Evolutionary conservation across 2,797 vertebrate species (phyloP), one percentile per base, ranked within the genome.

Genomic region (Poecilia picta): DNA sequence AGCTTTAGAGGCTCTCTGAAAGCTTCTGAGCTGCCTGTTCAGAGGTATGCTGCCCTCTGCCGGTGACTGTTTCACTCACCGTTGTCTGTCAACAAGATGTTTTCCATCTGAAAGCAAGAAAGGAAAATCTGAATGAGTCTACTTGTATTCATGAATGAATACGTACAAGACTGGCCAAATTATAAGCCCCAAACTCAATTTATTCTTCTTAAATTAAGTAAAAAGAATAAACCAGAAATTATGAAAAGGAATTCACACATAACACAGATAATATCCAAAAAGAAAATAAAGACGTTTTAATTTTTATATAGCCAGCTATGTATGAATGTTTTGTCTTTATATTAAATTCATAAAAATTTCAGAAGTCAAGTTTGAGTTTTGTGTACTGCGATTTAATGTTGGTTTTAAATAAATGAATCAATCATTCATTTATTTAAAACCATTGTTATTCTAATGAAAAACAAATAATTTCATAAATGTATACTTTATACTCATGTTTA

Each of bases 21-120:
- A 88, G 75, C 18, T 83, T 90, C 82, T 85, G 23, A 64, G 45
- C 71, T 80, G 41, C 28, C 78, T 8, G 10, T 53, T 20, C 72
- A 77, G 78, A 85, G 71, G 84, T 76, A 71, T 90, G 82, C 89
- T 92, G 93, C 87, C 85, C 86, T 89, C 91, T 92, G 82, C 85
- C 90, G 91, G 83, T 36, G 41, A 83, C 5, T 55, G 6, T 15
- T 81, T 33, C 41, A 89, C 92, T 93, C 93, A 98, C 98, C 98
- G 83, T 96, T 92, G 83, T 99, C 97, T 82, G 97, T 97, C 82
- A 99, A 90, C 68, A 99, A 96, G 74, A 99, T 96, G 87, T 99
- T 99, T 92, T 99, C 98, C 98, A 99, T 98, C 98, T 99, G 88
- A 11, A 81, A 83, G 78, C 82, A 11, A 64, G 36, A 16, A 23